Conservation (phyloP, 2,888 invertebrate species). For the Phragmatobia fuliginosa region DNA sequence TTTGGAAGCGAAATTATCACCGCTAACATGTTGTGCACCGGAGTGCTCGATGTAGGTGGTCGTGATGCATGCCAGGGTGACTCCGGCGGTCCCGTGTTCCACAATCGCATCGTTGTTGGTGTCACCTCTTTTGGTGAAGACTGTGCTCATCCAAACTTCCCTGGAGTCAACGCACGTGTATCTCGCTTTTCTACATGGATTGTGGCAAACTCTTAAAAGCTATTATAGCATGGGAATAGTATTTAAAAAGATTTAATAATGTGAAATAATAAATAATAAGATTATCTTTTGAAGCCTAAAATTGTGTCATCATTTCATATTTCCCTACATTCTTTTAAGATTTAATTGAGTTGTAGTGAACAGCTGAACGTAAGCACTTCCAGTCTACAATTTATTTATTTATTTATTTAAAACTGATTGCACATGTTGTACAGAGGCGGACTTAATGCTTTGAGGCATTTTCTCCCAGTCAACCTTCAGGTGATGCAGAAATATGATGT, state of each 20-base stretch:
- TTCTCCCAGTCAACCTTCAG: too few relatives aligned
- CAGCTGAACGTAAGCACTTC: too few relatives aligned
- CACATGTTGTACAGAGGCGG: too few relatives aligned
- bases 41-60: slow-evolving; percentile 34
- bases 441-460: too few relatives aligned
- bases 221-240: not conserved
- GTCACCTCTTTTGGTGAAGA: slow-evolving; percentile 59
- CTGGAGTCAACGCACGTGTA: slow-evolving; percentile 31
- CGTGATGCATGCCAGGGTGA: slow-evolving; percentile 54
- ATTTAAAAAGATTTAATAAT: not conserved
- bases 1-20: not conserved
- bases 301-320: too few relatives aligned
- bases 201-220: slow-evolving; percentile 4
- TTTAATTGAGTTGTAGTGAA: too few relatives aligned
- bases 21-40: slow-evolving; percentile 1
- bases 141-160: slow-evolving; percentile 55
- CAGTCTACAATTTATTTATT: too few relatives aligned
- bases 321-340: too few relatives aligned
- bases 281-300: not conserved
- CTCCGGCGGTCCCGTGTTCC: slow-evolving; percentile 67
- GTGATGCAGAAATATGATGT: too few relatives aligned
- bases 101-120: slow-evolving; percentile 60
- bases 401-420: too few relatives aligned
- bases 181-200: slow-evolving; percentile 32
- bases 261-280: not conserved